Base-by-base conservation (phyloP, 1,140 invertebrate species). In the Neoseiulus cucumeris region DNA sequence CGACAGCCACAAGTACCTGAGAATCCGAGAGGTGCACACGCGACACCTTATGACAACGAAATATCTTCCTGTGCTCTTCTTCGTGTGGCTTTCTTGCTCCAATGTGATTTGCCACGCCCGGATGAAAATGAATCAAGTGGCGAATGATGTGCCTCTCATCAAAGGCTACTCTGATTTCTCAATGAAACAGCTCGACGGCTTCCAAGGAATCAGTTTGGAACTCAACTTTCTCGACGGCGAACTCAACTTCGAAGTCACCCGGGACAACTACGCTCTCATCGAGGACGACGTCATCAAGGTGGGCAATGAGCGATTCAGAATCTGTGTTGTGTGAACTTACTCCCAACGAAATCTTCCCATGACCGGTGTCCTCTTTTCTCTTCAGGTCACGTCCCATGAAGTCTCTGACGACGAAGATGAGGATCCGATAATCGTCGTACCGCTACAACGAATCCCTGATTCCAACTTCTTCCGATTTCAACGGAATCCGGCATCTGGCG, bases 221-320 rank as follows among this genome's bases (percentile, higher is more conserved):
- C 51, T 59, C 25, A 59, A 59, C 51, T 59, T 59, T 33, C 51
- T 59, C 51, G 51, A 59, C 51, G 51, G 51, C 2, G 51, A 59
- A 59, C 51, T 59, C 51, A 59, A 59, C 51, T 59, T 29, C 22
- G 51, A 59, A 33, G 51, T 59, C 22, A 59, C 51, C 14, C 51
- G 51, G 4, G 51, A 59, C 22, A 59, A 25, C 9, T 59, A 59
- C 51, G 51, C 51, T 25, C 51, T 59, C 51, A 14, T 59, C 51
- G 51, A 59, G 2, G 51, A 59, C 9, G 51, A 59, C 22, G 33
- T 59, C 4, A 59, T 59, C 51, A 59, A 59, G 51, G 51, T 59
- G 28, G 45, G 12, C 42, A 12, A 12, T n/a, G 12, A n/a, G 42
- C n/a, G 42, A 14, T 44, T 44, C 12, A n/a, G n/a, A n/a, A n/a